Evolutionary conservation across 2,113 vertebrate genomes (phyloP).

Genomic region (Suncus etruscus): DNA sequence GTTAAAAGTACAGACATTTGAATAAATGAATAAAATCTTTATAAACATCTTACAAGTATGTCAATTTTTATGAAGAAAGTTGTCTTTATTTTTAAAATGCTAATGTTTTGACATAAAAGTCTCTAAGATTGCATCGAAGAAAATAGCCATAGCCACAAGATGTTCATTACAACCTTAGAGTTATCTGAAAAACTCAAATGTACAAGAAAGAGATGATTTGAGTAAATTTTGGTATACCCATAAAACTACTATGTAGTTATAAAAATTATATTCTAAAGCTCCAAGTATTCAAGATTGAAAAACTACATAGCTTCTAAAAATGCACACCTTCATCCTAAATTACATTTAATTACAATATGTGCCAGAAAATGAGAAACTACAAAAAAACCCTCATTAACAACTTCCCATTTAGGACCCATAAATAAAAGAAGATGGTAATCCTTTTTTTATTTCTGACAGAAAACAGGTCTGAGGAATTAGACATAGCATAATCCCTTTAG

Average conservation of each 20-base stretch:
- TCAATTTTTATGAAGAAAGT: constrained; percentile 4
- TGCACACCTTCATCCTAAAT: neutral
- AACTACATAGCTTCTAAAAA: neutral
- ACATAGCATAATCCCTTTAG: neutral
- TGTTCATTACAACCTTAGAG: neutral
- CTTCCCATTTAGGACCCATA: neutral
- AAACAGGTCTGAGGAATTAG: neutral
- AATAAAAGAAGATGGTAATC: neutral
- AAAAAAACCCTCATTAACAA: neutral
- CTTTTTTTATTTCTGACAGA: neutral
- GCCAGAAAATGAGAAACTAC: neutral
- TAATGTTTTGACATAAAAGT: constrained; percentile 3
- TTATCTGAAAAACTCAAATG: constrained; percentile 22
- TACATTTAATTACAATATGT: constrained; percentile 37
- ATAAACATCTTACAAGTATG: neutral
- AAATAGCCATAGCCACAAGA: constrained; percentile 42
- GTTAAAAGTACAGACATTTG: neutral
- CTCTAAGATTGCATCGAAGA: constrained; percentile 28
- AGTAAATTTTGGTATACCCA: neutral
- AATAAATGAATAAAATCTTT: constrained; percentile 49
- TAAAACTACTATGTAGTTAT: neutral
- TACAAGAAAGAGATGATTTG: neutral
- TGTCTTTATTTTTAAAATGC: constrained; percentile 34
- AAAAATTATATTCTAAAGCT: constrained; percentile 38
- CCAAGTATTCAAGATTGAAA: neutral